phyloP scores from a whole-genome alignment of 2,797 vertebrate species.

The Aldrovandia affinis region DNA sequence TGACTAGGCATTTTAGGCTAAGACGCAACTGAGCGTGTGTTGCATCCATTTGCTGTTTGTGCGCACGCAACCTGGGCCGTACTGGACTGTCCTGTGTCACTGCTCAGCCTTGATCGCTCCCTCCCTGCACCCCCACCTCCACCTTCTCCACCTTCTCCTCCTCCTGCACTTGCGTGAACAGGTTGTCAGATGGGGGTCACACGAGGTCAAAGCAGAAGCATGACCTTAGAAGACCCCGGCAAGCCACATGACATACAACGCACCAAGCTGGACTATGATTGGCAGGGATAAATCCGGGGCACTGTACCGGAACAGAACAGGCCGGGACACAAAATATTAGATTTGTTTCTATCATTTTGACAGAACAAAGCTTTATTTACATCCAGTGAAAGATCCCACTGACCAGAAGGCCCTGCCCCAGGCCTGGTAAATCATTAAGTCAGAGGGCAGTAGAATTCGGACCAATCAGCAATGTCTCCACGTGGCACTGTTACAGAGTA shows the following conservation, averaged over 20 bases:
- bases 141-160: background rate
- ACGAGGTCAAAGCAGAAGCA: constrained; percentile 32
- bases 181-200: background rate
- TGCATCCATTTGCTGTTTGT: background rate
- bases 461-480: background rate
- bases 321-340: too few relatives aligned
- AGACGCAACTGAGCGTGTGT: background rate
- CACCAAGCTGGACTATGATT: constrained; percentile 19
- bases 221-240: constrained; percentile 26
- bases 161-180: background rate
- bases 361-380: constrained; percentile 7
- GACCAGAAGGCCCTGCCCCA: background rate
- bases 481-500: background rate
- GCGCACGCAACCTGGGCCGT: background rate
- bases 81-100: background rate
- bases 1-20: background rate
- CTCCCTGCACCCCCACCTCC: too few relatives aligned
- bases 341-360: too few relatives aligned
- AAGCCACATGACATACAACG: constrained; percentile 38
- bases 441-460: background rate
- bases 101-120: too few relatives aligned
- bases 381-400: background rate
- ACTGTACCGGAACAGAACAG: too few relatives aligned
- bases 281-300: too few relatives aligned
- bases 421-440: constrained; percentile 15